These are phyloP conservation scores for Platichthys flesus DNA, from an alignment of 2,113 vertebrate species.

Conservation along the genomic window DNA sequence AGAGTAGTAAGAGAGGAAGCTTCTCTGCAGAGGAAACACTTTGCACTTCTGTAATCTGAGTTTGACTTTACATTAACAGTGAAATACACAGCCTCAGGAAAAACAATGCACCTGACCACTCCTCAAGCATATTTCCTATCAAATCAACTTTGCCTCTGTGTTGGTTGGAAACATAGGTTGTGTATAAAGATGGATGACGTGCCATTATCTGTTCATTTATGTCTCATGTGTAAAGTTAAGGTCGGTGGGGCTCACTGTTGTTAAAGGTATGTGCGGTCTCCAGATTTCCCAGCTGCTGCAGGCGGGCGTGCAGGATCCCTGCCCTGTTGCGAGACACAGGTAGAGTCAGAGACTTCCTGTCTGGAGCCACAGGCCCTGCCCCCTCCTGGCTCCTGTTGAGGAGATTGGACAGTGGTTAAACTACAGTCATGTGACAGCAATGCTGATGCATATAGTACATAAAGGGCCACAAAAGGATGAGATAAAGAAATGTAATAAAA, in stretches of 20 bases:
- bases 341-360: conserved; percentile 98
- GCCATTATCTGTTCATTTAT: too few relatives aligned
- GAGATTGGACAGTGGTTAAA: not conserved
- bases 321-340: conserved; percentile 99
- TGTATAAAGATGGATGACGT: too few relatives aligned
- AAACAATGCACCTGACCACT: too few relatives aligned
- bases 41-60: too few relatives aligned
- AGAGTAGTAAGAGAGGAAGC: too few relatives aligned
- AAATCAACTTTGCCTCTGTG: too few relatives aligned
- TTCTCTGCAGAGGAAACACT: too few relatives aligned
- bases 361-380: conserved; percentile 89
- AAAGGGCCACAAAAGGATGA: not conserved
- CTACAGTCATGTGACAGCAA: not conserved
- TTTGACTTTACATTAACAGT: too few relatives aligned
- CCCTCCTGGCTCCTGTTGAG: conserved; percentile 93
- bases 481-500: not conserved
- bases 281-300: conserved; percentile 94
- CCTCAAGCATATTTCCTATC: too few relatives aligned
- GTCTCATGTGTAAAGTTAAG: not conserved
- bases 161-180: too few relatives aligned
- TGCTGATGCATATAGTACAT: not conserved
- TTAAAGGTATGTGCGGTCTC: conserved; percentile 97
- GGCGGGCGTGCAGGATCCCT: conserved; percentile 94
- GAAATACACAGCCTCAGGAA: too few relatives aligned
- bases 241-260: conserved; percentile 84